Base-by-base conservation (phyloP, 2,888 invertebrate genomes). In the Leptinotarsa rubiginosa region DNA sequence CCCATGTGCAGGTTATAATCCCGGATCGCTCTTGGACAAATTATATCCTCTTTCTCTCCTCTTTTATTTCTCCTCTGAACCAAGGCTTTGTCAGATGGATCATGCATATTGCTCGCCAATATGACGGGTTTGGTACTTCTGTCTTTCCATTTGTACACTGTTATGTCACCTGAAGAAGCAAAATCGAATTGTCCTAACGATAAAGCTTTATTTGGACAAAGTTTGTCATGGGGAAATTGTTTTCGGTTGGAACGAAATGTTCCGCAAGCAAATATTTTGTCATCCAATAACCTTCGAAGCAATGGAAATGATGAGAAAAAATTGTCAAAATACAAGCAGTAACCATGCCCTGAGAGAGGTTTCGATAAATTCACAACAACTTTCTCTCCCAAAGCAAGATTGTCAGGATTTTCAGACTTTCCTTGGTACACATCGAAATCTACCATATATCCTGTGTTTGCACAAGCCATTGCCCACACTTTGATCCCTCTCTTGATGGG, bases 311-410 rank as follows among this genome's bases (percentile, higher is more conserved):
- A 54, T 54, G 5, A 72, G 83, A 84, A 79, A 82, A 83, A 72
- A 80, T 31, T 81, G 72, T 83, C 83, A 77, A 84, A 84, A 76
- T 78, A 83, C 10, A 83, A 62, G 62, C 79, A 81, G 75, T 77
- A 82, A 47, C 82, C 80, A 69, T 76, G 76, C 64, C 70, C 73
- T 74, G 80, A 70, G 31, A 82, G 81, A 59, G 74, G 73, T 67
- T 77, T 75, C 56, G 76, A 73, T 49, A 85, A 72, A 76, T 83
- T 79, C 54, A 79, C 69, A 62, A 84, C 79, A 16, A 83, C 81
- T 78, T 79, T 77, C 77, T 82, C 82, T 56, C 83, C 84, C n/a
- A 73, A 50, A 69, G 70, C 69, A 22, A 71, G 65, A 22, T 69
- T 49, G 52, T 64, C 66, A 18, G 66, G 47, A 64, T 47, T 52